phyloP scores from a whole-genome alignment of 2,797 vertebrate genomes.

The Lophotriccus pileatus region DNA sequence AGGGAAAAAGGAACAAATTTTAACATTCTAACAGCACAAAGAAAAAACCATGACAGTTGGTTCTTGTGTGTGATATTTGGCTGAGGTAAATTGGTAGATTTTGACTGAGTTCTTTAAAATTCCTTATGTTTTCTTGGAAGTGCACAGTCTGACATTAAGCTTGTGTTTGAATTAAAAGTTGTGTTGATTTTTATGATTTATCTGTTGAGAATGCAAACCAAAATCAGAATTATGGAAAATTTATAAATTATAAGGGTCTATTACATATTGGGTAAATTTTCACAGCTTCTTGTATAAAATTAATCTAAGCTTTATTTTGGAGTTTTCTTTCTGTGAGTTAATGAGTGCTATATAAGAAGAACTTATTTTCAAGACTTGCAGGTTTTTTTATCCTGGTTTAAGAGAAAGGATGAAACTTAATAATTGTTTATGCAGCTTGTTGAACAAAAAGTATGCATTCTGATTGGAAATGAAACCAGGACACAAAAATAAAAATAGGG shows the following conservation, averaged over 20 bases:
- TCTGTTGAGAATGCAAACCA: background rate
- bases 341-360: background rate
- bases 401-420: background rate
- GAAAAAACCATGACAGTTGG: too few relatives aligned
- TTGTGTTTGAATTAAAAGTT: background rate
- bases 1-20: too few relatives aligned
- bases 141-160: background rate
- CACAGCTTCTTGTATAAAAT: background rate
- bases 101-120: background rate
- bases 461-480: background rate
- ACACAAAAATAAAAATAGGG: background rate
- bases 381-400: background rate
- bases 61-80: background rate
- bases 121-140: background rate
- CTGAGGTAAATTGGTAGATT: background rate
- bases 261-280: background rate
- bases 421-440: background rate
- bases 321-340: background rate
- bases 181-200: background rate
- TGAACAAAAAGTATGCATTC: background rate
- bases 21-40: too few relatives aligned
- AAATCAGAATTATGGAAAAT: background rate
- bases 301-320: background rate
- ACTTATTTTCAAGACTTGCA: background rate
- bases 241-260: background rate